Percentiles rank a stretch among this genome's conserved stretches.
phyloP scores from a whole-genome alignment of 2,113 vertebrate species.

The Pituophis catenifer region DNA sequence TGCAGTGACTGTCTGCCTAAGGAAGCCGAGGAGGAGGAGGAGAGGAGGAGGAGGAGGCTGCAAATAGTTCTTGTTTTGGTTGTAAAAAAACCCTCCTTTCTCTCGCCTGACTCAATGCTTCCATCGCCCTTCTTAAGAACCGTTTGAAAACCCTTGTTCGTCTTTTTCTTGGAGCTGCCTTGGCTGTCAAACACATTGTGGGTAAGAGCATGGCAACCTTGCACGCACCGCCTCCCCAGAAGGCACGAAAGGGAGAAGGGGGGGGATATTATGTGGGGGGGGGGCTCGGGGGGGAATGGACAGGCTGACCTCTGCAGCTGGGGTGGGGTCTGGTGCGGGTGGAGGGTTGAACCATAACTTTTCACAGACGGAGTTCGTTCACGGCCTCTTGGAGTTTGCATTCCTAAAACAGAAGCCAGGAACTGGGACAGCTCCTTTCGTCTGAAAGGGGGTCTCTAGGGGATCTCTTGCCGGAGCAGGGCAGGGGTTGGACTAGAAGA shows the following conservation, averaged over 20 bases:
- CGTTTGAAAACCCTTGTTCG: background rate
- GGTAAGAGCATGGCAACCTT: background rate
- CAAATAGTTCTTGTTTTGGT: too few species aligned
- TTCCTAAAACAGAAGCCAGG: background rate
- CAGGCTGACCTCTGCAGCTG: background rate
- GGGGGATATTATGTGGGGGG: background rate
- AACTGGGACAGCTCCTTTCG: background rate
- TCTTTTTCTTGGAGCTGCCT: background rate
- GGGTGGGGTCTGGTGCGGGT: background rate
- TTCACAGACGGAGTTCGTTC: background rate
- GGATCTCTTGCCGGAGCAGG: too few species aligned
- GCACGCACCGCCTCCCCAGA: background rate
- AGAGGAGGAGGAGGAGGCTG: background rate
- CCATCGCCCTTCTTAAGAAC: background rate
- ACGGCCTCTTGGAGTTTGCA: background rate
- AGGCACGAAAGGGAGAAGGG: background rate
- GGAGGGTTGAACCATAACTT: background rate
- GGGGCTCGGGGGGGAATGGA: too few species aligned
- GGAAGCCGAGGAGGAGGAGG: background rate
- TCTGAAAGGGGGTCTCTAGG: background rate
- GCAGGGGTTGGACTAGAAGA: background rate
- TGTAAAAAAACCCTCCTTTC: too few species aligned
- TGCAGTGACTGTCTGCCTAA: background rate
- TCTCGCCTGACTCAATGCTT: background rate
- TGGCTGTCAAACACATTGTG: background rate